Base-by-base conservation (phyloP, 2,888 invertebrate genomes). In the Drosophila parthenogenetica region DNA sequence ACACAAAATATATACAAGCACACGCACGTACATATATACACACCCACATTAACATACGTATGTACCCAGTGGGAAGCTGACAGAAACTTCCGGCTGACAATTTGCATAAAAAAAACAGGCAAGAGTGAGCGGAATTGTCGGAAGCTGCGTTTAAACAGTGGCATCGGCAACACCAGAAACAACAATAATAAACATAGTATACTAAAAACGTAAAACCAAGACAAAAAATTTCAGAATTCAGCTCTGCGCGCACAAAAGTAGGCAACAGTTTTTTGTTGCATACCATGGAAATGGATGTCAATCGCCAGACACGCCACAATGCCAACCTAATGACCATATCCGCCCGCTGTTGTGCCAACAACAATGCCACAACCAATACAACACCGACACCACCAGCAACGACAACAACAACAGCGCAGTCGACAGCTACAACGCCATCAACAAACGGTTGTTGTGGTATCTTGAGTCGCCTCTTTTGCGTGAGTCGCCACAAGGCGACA, bases 281-380 rank as follows among this genome's bases (percentile, higher is more conserved):
- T 73, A 73, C 67, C 64, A 89, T 88, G 92, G 92, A 91, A 90
- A 91, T 91, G 90, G 92, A 92, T 87, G 92, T 92, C 71, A 91
- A 92, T 87, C 90, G 91, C 65, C 83, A 83, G 72, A 80, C 73
- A 84, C 87, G 81, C 76, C 87, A 81, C 79, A 86, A 81, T 83
- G 90, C 83, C 87, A 90, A 85, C 79, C 88, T 89, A 81, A 90
- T 91, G 84, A 90, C 90, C 89, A 90, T 91, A 74, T 91, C 91
- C 69, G 90, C 91, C 51, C 87, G 89, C 60, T 83, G 89, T 68
- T 89, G 87, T 65, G 81, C 84, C 61, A 89, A 87, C 73, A 87
- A 82, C 73, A 72, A 73, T 63, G 72, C 72, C 59, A 63, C 70
- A 54, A 53, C 65, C 63, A 69, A 53, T 39, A 45, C 65, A 48